A percentile compares a stretch with the other conserved stretches of the same genome.
Evolutionary conservation across 2,113 vertebrate species (phyloP).

Genomic region (Lipotes vexillifer): DNA sequence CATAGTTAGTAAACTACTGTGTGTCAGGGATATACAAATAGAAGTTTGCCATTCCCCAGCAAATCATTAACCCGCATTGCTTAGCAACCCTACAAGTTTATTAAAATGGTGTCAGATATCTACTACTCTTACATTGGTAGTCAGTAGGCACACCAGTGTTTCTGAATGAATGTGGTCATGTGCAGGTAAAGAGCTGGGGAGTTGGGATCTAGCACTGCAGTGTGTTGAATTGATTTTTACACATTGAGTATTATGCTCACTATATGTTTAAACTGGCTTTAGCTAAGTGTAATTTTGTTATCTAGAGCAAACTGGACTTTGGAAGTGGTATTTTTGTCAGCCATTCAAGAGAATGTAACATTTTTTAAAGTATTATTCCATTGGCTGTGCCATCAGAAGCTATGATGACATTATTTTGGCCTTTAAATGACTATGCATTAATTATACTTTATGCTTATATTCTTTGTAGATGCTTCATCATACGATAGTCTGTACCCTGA

Average conservation of each 20-base stretch:
- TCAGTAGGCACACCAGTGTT: background rate
- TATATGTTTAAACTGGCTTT: background rate
- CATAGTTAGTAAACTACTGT: background rate
- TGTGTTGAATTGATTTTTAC: background rate
- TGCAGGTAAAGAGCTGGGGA: background rate
- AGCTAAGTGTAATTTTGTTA: constrained; percentile 2
- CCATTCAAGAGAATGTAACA: background rate
- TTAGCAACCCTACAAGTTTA: background rate
- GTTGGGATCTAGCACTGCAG: background rate
- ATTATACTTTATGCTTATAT: background rate
- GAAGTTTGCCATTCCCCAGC: background rate
- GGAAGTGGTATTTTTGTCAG: background rate
- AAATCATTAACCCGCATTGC: background rate
- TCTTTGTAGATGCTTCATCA: background rate
- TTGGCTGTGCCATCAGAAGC: background rate
- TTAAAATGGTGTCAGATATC: background rate
- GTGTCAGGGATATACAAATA: background rate
- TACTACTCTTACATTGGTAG: background rate
- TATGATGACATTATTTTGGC: background rate
- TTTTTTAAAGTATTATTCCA: background rate
- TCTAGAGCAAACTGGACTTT: background rate
- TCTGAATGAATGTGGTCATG: background rate
- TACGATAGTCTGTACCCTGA: background rate
- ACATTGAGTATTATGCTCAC: background rate
- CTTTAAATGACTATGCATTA: background rate